Percentiles rank a stretch among this genome's conserved stretches.
phyloP scores from a whole-genome alignment of 2,888 invertebrate species.

The Oxyteleia sp. region DNA sequence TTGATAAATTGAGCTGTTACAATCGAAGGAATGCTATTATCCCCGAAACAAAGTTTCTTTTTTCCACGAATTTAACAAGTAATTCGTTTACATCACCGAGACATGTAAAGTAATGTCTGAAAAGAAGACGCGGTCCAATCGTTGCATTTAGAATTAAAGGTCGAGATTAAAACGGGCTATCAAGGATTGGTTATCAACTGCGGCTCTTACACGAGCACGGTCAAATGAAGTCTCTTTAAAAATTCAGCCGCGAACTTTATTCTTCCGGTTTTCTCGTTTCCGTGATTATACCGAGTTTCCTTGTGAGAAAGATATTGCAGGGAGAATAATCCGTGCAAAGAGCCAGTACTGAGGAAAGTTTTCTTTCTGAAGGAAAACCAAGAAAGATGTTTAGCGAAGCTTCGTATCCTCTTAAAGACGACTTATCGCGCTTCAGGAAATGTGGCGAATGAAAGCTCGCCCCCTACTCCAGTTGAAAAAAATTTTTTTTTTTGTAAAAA shows the following conservation, averaged over 20 bases:
- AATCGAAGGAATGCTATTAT: conserved; percentile 37
- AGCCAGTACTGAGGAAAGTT: conserved; percentile 70
- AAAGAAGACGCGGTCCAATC: neutral
- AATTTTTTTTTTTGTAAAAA: conserved; percentile 54
- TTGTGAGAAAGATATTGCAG: conserved; percentile 62
- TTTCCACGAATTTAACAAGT: conserved; percentile 2
- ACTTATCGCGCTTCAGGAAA: conserved; percentile 82
- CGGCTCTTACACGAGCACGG: conserved; percentile 24
- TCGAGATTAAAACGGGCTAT: conserved; percentile 43
- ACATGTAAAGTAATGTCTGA: conserved; percentile 1
- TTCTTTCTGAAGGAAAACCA: conserved; percentile 76
- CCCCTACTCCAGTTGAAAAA: conserved; percentile 46
- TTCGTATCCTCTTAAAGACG: conserved; percentile 82
- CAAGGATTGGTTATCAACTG: conserved; percentile 55
- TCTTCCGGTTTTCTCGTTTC: conserved; percentile 57
- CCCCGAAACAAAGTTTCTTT: conserved; percentile 15
- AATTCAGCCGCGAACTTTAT: conserved; percentile 58
- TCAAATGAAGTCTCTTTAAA: conserved; percentile 58
- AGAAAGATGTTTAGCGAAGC: conserved; percentile 76
- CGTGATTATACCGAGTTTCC: conserved; percentile 66
- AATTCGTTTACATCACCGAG: conserved; percentile 31
- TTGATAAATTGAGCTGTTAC: conserved; percentile 40
- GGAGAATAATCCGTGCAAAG: conserved; percentile 70
- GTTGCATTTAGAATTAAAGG: conserved; percentile 17
- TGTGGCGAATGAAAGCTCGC: conserved; percentile 81